Percentiles rank a stretch among this genome's conserved stretches.
phyloP scores from a whole-genome alignment of 1,140 invertebrate species.

The Dendrolimus kikuchii region DNA sequence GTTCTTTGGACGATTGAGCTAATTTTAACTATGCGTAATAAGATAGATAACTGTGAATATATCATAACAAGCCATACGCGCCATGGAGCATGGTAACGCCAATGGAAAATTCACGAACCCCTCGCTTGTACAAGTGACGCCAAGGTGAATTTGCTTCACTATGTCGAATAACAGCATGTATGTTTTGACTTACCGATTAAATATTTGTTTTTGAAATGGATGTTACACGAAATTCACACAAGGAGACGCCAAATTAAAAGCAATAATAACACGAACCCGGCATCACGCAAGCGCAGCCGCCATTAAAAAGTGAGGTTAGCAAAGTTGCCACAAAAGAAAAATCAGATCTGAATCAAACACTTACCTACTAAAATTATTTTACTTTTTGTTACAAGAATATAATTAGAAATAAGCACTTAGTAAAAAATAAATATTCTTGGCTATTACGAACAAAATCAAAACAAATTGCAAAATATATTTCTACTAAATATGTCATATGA shows the following conservation, averaged over 20 bases:
- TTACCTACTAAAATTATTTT: background rate
- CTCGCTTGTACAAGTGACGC: slow-evolving; percentile 2
- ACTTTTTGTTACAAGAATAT: no score
- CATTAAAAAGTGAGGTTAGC: slow-evolving; percentile 45
- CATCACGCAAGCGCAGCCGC: slow-evolving; percentile 67
- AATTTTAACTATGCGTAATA: slow-evolving; percentile 19
- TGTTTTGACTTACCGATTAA: slow-evolving; percentile 10
- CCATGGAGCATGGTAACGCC: slow-evolving; percentile 55
- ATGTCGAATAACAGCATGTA: no score
- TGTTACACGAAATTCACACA: slow-evolving; percentile 29
- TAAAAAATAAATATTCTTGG: no score
- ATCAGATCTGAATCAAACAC: background rate
- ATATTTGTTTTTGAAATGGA: slow-evolving; percentile 22
- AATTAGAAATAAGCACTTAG: no score
- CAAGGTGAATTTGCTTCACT: no score
- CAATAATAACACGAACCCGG: slow-evolving; percentile 63
- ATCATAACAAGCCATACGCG: slow-evolving; percentile 38
- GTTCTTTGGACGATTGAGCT: slow-evolving; percentile 7
- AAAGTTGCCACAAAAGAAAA: slow-evolving; percentile 19
- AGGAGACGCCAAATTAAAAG: slow-evolving; percentile 56
- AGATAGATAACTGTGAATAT: slow-evolving; percentile 38
- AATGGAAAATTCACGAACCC: slow-evolving; percentile 61
- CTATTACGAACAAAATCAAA: no score
- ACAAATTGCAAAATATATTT: no score
- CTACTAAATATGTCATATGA: no score